A percentile compares a stretch with the other conserved stretches of the same genome.
phyloP scores from a whole-genome alignment of 2,888 invertebrate genomes.

The Melanostoma mellinum region DNA sequence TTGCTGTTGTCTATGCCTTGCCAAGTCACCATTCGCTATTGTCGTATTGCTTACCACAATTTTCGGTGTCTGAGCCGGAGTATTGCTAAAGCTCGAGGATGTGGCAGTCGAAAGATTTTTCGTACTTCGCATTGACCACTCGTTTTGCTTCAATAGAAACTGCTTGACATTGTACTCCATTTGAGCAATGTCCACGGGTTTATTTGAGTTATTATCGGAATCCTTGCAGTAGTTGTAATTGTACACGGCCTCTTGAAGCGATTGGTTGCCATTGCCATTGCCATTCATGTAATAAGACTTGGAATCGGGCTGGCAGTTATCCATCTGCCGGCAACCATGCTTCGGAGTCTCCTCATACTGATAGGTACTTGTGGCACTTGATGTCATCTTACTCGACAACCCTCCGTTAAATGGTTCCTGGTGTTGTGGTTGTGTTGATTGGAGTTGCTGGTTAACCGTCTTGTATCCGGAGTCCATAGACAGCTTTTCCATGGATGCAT shows the following conservation, averaged over 20 bases:
- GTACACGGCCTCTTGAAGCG: slow-evolving; percentile 78
- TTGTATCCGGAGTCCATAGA: slow-evolving; percentile 81
- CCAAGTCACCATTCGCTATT: slow-evolving; percentile 55
- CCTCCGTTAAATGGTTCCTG: slow-evolving; percentile 36
- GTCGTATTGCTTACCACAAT: slow-evolving; percentile 17
- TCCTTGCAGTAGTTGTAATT: slow-evolving; percentile 81
- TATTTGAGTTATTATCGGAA: slow-evolving; percentile 79
- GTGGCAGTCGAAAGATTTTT: slow-evolving; percentile 60
- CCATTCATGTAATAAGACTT: slow-evolving; percentile 45
- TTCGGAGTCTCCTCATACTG: slow-evolving; percentile 53
- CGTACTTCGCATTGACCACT: slow-evolving; percentile 81
- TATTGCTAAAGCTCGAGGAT: slow-evolving; percentile 62
- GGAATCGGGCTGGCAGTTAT: slow-evolving; percentile 27
- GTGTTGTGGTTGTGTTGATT: slow-evolving; percentile 64
- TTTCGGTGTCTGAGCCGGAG: slow-evolving; percentile 53
- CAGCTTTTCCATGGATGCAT: slow-evolving; percentile 79
- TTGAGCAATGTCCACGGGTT: slow-evolving; percentile 85
- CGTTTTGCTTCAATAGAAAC: slow-evolving; percentile 85
- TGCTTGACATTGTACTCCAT: slow-evolving; percentile 91
- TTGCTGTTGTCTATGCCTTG: slow-evolving; percentile 45
- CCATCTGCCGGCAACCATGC: slow-evolving; percentile 33
- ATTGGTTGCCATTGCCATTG: slow-evolving; percentile 63
- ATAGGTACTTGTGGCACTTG: slow-evolving; percentile 57
- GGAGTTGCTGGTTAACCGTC: slow-evolving; percentile 78
- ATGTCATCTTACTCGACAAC: slow-evolving; percentile 58